Percentiles rank a stretch among this genome's conserved stretches.
Evolutionary conservation across 2,888 invertebrate genomes (phyloP).

Genomic region (Hymenopus coronatus): DNA sequence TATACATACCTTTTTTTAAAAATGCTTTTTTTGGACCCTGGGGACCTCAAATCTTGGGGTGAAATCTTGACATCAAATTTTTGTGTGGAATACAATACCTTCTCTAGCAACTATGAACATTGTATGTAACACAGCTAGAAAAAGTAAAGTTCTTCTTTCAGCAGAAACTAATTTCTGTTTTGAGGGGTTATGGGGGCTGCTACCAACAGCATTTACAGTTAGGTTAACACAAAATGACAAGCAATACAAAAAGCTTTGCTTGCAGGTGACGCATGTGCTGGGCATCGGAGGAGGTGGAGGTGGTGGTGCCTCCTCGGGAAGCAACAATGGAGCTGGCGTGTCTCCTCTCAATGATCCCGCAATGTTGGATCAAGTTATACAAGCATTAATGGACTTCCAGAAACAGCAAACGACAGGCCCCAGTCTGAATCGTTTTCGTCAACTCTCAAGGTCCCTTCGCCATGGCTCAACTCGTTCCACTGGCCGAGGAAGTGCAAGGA

Average conservation of each 20-base stretch:
- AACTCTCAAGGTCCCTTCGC: slow-evolving; percentile 46
- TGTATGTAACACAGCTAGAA: no score
- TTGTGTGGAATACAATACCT: no score
- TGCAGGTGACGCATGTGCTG: background rate
- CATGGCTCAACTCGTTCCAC: slow-evolving; percentile 28
- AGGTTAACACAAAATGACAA: no score
- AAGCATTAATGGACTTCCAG: slow-evolving; percentile 28
- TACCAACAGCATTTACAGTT: no score
- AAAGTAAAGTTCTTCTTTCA: no score
- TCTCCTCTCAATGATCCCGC: slow-evolving; percentile 49
- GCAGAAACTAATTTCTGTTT: no score
- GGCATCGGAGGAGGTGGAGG: background rate
- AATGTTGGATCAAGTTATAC: slow-evolving; percentile 29
- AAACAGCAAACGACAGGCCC: slow-evolving; percentile 12
- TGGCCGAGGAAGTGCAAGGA: slow-evolving; percentile 1
- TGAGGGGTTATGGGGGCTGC: no score
- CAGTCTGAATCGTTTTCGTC: slow-evolving; percentile 44
- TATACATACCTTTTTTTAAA: no score
- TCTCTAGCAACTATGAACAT: no score
- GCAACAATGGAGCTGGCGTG: background rate
- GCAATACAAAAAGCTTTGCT: background rate
- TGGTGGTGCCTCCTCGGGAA: background rate
- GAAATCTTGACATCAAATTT: no score
- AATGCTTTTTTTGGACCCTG: no score
- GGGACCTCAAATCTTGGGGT: no score